phyloP scores from a whole-genome alignment of 2,113 vertebrate genomes.

The Ciconia maguari region DNA sequence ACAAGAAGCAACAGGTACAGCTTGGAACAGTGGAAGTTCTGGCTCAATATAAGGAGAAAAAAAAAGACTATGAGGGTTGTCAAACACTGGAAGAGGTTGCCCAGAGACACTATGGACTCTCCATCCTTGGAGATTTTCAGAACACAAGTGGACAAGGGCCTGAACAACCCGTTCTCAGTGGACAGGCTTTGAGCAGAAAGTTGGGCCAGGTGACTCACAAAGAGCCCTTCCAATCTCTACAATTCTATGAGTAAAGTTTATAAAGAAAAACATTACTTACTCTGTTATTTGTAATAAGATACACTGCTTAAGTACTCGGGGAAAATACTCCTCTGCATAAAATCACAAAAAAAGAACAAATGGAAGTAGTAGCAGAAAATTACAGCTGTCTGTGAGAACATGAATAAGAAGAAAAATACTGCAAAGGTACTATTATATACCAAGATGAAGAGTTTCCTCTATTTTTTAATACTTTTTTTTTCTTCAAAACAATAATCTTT shows the following conservation, averaged over 20 bases:
- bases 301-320: background rate
- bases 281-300: background rate
- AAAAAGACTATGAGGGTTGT: rapidly evolving
- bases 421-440: background rate
- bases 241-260: background rate
- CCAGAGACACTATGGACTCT: background rate
- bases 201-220: background rate
- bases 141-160: background rate
- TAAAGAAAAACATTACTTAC: background rate
- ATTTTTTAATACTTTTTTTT: background rate
- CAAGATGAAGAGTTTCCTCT: background rate
- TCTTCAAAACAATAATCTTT: background rate
- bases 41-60: background rate
- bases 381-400: background rate
- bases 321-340: background rate
- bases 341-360: background rate
- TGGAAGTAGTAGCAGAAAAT: background rate
- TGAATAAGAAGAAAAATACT: background rate
- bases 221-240: background rate
- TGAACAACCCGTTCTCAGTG: background rate
- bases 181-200: background rate
- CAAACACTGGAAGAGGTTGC: background rate
- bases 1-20: background rate
- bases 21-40: background rate
- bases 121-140: background rate